Base-by-base conservation (phyloP, 2,888 invertebrate genomes). In the Sinodicranocentrus sp. region DNA sequence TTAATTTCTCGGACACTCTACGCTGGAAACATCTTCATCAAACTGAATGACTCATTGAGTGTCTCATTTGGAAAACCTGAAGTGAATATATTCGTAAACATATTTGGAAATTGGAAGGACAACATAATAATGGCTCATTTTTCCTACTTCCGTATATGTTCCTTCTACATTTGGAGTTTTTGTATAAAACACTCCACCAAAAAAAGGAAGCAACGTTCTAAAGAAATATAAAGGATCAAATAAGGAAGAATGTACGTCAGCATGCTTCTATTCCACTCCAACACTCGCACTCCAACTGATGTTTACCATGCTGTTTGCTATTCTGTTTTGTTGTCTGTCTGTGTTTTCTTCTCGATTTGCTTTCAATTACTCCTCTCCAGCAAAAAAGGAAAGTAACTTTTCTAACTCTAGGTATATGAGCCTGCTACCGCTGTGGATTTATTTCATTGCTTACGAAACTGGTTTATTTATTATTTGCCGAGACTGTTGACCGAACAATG, bases 401-500 rank as follows among this genome's bases (percentile, higher is more conserved):
- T 57, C 57, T 21, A 57, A 23, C 3, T 21, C 23, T 48, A 10
- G 48, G 13, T n/a, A 15, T 48, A 15, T 48, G n/a, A 10, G 15
- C 15, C 2, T 48, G 48, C 5, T 33, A 33, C 10, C n/a, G 15
- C n/a, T 5, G 39, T 39, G 39, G 39, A 8, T 39, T 39, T 39
- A 8, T 39, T 39, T 39, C 39, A 39, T 6, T 48, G 48, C 13
- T n/a, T 48, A 48, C 2, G 15, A n/a, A n/a, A 2, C 15, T n/a
- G 6, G 28, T 28, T 17, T 73, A 48, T 26, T 15, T 39, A 48
- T 48, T 48, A 25, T 73, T 73, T 73, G 63, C 48, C 61, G 57
- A 63, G 48, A n/a, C 73, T 73, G 26, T 73, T 73, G 73, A 73
- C 73, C 73, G 44, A 21, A 63, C 26, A 48, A 61, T 73, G 59